These are phyloP conservation scores for Naja naja DNA, from an alignment of 2,113 vertebrate species.

Conservation along the genomic window DNA sequence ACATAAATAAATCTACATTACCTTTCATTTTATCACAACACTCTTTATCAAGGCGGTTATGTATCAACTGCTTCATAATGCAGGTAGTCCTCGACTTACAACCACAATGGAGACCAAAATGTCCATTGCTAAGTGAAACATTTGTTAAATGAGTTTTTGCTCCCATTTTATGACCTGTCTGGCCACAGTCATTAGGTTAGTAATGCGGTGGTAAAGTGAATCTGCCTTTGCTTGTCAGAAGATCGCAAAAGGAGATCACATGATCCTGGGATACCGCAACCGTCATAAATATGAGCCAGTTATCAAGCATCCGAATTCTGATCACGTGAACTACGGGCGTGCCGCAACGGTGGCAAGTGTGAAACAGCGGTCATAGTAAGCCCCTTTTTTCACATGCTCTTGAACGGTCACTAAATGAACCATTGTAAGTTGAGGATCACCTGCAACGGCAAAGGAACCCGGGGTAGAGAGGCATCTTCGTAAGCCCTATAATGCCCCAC, in stretches of 20 bases:
- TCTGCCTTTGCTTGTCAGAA: too few species aligned
- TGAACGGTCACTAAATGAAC: not conserved
- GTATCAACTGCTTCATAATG: not conserved
- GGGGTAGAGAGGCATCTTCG: fast-evolving
- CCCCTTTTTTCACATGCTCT: not conserved
- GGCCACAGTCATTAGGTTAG: too few species aligned
- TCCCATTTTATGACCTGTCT: too few species aligned
- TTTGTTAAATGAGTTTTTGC: too few species aligned
- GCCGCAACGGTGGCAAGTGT: too few species aligned
- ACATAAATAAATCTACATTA: not conserved
- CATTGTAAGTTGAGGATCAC: not conserved
- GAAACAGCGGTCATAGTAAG: too few species aligned
- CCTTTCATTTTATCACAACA: not conserved
- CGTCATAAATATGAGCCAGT: too few species aligned
- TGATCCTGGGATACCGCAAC: too few species aligned
- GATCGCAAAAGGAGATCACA: too few species aligned
- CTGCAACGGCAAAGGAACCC: not conserved
- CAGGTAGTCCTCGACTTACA: not conserved
- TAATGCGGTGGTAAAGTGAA: too few species aligned
- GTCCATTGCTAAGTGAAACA: not conserved
- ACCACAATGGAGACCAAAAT: not conserved
- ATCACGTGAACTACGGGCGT: too few species aligned
- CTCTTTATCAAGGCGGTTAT: not conserved
- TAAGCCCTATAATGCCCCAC: not conserved
- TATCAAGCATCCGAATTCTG: too few species aligned